Conservation (phyloP, 2,888 invertebrate species). For the Sarcophaga subvicina region DNA sequence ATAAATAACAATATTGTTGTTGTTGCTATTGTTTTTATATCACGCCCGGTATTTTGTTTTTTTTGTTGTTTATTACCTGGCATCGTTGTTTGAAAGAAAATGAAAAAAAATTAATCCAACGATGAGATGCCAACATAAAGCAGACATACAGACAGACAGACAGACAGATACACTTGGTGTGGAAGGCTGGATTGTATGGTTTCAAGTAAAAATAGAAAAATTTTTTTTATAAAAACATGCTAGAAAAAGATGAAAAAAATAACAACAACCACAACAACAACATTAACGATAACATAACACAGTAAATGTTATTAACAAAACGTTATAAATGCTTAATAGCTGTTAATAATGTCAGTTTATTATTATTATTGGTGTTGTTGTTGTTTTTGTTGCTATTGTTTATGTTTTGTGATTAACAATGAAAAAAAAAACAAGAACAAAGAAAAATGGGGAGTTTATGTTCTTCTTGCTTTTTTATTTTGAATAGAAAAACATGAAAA, state of each 20-base stretch:
- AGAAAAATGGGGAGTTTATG: too few relatives aligned
- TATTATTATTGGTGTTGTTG: not conserved
- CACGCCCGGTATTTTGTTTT: not conserved
- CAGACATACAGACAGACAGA: conserved; percentile 4
- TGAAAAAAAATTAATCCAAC: not conserved
- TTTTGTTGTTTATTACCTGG: not conserved
- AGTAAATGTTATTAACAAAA: not conserved
- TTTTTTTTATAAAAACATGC: not conserved
- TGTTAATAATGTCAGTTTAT: not conserved
- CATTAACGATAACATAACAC: not conserved
- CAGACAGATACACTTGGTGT: not conserved
- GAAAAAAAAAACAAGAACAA: not conserved
- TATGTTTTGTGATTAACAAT: not conserved
- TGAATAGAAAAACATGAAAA: not conserved
- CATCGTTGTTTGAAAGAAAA: not conserved
- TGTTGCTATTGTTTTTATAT: not conserved
- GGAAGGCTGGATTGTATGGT: too few relatives aligned
- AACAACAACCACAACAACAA: too few relatives aligned
- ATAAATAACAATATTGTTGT: not conserved
- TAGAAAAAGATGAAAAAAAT: not conserved
- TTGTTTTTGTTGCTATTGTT: not conserved
- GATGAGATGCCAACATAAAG: not conserved
- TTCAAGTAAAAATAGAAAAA: not conserved
- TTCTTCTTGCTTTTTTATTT: not conserved
- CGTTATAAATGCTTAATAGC: not conserved